These are phyloP conservation scores for Chrysolina americana DNA, from an alignment of 2,888 invertebrate species.

Conservation along the genomic window DNA sequence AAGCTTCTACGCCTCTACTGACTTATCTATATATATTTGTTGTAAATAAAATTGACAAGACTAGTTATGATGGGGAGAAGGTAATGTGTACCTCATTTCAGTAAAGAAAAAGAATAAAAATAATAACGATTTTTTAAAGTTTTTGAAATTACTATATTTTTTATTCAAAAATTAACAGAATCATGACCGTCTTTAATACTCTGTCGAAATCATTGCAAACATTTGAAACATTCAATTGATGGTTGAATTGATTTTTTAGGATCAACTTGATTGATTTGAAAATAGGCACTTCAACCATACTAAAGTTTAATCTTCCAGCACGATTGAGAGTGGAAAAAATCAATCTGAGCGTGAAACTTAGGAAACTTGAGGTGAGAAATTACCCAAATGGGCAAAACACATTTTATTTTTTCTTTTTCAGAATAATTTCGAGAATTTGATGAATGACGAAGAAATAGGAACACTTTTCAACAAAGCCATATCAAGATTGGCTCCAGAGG, in stretches of 20 bases:
- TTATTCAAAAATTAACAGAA: no score
- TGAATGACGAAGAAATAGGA: slow-evolving; percentile 65
- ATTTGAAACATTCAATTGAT: slow-evolving; percentile 6
- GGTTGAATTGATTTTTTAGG: slow-evolving; percentile 55
- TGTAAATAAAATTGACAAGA: no score
- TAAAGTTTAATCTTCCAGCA: slow-evolving; percentile 59
- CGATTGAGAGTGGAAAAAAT: slow-evolving; percentile 59
- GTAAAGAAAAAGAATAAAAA: no score
- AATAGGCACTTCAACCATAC: slow-evolving; percentile 61
- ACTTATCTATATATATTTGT: no score
- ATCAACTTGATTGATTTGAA: slow-evolving; percentile 64
- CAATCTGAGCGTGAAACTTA: slow-evolving; percentile 62
- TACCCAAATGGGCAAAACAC: background rate
- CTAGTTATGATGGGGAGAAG: no score
- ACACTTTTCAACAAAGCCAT: slow-evolving; percentile 67
- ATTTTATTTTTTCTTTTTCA: slow-evolving; percentile 53
- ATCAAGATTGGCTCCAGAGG: slow-evolving; percentile 66
- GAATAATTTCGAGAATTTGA: slow-evolving; percentile 67
- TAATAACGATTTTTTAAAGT: no score
- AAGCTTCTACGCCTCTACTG: no score
- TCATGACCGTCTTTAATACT: no score
- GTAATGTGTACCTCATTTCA: no score
- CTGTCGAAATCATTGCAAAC: no score
- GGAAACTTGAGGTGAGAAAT: slow-evolving; percentile 61
- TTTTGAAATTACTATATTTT: no score